These are phyloP conservation scores for Watersipora subatra DNA, from an alignment of 1,140 invertebrate genomes.

Conservation along the genomic window DNA sequence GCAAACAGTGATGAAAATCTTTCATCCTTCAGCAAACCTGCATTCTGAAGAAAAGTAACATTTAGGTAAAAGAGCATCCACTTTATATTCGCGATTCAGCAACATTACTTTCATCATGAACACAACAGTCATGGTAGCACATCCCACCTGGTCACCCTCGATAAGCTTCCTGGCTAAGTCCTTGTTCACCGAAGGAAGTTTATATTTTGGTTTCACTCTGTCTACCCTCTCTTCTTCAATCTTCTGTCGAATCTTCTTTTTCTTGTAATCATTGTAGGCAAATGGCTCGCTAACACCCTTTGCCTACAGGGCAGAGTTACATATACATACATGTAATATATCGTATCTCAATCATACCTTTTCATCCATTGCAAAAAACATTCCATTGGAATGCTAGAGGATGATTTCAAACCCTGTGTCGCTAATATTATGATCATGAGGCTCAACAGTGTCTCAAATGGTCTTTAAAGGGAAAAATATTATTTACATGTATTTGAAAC, in stretches of 20 bases:
- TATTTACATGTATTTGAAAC: no score
- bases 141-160: constrained; percentile 44
- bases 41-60: neutral
- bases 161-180: constrained; percentile 73
- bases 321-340: no score
- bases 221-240: constrained; percentile 67
- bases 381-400: neutral
- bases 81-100: neutral
- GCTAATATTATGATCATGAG: no score
- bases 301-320: constrained; percentile 45
- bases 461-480: no score
- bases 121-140: neutral
- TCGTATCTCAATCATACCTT: neutral
- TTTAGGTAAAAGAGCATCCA: neutral
- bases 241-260: constrained; percentile 73
- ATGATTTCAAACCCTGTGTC: no score
- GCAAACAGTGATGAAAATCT: neutral
- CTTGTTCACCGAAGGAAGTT: constrained; percentile 43
- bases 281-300: constrained; percentile 81
- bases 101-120: neutral
- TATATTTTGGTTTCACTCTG: constrained; percentile 54
- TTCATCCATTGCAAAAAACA: neutral
- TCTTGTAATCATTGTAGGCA: constrained; percentile 81
- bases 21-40: neutral
- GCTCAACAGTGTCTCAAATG: no score